phyloP scores from a whole-genome alignment of 2,113 vertebrate species.

The Halichoerus grypus region DNA sequence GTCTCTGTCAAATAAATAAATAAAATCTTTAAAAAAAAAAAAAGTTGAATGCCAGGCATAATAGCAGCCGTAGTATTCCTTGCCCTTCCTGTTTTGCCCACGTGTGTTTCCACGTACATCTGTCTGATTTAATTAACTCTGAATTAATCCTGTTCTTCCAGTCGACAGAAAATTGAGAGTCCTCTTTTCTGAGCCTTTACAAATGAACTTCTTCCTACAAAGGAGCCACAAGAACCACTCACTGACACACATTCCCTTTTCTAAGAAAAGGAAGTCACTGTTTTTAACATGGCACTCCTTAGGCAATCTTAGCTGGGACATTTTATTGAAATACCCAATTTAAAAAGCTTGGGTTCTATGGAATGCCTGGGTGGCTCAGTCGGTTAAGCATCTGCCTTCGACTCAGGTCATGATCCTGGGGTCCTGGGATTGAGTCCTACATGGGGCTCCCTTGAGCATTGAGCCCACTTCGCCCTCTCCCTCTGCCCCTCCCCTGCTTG shows the following conservation, averaged over 20 bases:
- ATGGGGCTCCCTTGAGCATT: neutral
- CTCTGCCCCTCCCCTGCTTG: neutral
- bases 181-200: neutral
- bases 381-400: neutral
- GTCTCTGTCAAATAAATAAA: too few relatives aligned
- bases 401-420: neutral
- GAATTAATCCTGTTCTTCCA: neutral
- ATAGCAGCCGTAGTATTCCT: constrained; percentile 4
- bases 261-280: constrained; percentile 7
- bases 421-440: neutral
- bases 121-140: neutral
- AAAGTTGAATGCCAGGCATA: neutral
- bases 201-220: constrained; percentile 35
- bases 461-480: neutral
- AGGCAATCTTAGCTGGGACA: neutral
- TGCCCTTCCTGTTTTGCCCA: neutral
- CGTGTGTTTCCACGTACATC: neutral
- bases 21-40: neutral
- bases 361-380: neutral
- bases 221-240: neutral
- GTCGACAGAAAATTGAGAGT: neutral
- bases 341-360: neutral
- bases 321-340: neutral
- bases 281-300: neutral
- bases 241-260: neutral